A percentile compares a stretch with the other conserved stretches of the same genome.
Evolutionary conservation across 2,888 invertebrate species (phyloP).

Genomic region (Bimastos eiseni): DNA sequence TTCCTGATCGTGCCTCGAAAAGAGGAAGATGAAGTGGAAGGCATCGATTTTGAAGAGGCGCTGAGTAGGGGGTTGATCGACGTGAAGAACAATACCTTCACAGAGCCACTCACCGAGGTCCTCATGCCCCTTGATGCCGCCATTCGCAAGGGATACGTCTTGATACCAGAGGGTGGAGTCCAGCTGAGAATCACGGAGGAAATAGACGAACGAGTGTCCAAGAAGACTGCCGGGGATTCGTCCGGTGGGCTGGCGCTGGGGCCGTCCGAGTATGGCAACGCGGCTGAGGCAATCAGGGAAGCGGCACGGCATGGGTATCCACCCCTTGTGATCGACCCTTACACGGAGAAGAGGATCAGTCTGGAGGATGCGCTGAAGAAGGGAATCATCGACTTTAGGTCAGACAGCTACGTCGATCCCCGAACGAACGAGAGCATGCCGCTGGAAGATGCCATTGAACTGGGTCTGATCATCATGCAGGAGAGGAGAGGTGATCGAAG

Average conservation of each 20-base stretch:
- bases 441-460: conserved; percentile 59
- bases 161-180: conserved; percentile 43
- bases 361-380: conserved; percentile 69
- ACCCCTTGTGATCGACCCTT: conserved; percentile 66
- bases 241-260: conserved; percentile 27
- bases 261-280: conserved; percentile 24
- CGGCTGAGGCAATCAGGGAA: conserved; percentile 37
- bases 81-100: conserved; percentile 43
- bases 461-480: conserved; percentile 38
- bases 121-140: conserved; percentile 47
- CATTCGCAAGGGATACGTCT: conserved; percentile 45
- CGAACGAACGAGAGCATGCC: conserved; percentile 83
- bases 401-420: conserved; percentile 63
- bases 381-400: conserved; percentile 39
- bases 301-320: conserved; percentile 33
- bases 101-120: conserved; percentile 48
- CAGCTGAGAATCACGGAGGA: conserved; percentile 38
- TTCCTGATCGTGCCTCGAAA: conserved; percentile 40
- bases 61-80: conserved; percentile 45
- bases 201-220: conserved; percentile 31
- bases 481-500: background rate
- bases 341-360: conserved; percentile 73
- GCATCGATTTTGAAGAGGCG: conserved; percentile 46
- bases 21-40: conserved; percentile 41
- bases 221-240: background rate